Conservation (phyloP, 2,113 vertebrate species). For the Pangasianodon gigas region DNA sequence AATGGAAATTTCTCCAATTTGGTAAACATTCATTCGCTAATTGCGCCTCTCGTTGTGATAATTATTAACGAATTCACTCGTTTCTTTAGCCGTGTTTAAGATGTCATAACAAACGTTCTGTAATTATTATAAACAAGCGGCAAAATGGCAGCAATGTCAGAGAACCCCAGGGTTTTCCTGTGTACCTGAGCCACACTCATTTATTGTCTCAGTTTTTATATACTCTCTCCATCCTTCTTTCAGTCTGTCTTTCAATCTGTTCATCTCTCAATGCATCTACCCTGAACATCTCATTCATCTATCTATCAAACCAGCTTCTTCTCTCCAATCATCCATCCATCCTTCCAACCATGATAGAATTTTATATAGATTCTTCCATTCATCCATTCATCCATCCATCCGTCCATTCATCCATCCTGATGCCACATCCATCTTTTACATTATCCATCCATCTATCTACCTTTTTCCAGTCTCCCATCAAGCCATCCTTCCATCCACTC, state of each 20-base stretch:
- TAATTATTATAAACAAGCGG: not conserved
- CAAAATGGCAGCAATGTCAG: not conserved
- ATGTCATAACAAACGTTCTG: not conserved
- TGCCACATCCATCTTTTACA: not conserved
- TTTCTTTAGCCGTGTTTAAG: not conserved
- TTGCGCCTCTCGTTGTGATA: not conserved
- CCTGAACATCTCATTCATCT: not conserved
- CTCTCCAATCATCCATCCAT: not conserved
- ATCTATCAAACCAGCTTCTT: not conserved
- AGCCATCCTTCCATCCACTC: not conserved
- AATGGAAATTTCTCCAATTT: not conserved
- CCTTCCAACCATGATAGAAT: not conserved
- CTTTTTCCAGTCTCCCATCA: not conserved
- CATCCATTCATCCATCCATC: not conserved
- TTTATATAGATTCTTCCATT: not conserved
- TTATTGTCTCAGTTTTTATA: not conserved
- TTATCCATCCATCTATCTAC: not conserved
- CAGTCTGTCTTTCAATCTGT: not conserved
- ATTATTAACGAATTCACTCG: not conserved
- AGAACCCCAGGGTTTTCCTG: not conserved
- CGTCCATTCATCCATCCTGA: not conserved
- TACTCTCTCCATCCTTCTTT: not conserved
- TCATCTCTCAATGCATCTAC: not conserved
- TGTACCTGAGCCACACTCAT: not conserved
- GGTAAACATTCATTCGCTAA: not conserved